Evolutionary conservation across 2,113 vertebrate species (phyloP).

Genomic region (Chunga burmeisteri): DNA sequence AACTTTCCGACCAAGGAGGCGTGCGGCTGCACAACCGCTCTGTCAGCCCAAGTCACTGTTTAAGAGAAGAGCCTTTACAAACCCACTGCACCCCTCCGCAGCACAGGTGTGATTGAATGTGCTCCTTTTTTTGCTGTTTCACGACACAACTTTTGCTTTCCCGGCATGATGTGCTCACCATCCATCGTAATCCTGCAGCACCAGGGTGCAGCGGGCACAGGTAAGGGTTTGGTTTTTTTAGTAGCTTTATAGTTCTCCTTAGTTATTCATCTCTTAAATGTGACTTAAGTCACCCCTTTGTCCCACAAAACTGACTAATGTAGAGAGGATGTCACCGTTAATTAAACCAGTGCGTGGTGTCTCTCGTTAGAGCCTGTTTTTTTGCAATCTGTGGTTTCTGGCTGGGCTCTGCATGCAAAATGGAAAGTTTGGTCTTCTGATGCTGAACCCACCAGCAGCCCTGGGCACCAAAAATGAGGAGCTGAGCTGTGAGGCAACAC

Average conservation of each 20-base stretch:
- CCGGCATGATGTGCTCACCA: neutral
- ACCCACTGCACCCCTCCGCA: slow-evolving; percentile 9
- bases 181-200: neutral
- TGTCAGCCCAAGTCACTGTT: slow-evolving; percentile 14
- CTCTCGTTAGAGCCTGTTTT: neutral
- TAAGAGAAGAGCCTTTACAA: slow-evolving; percentile 37
- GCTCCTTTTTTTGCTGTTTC: neutral
- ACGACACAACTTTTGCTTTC: neutral
- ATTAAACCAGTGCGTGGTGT: neutral
- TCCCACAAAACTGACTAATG: neutral
- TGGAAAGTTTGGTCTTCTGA: neutral
- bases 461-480: neutral
- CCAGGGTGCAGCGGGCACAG: neutral
- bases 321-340: neutral
- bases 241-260: neutral
- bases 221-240: neutral
- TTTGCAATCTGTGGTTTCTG: neutral
- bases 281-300: neutral
- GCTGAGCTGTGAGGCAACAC: neutral
- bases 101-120: neutral
- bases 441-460: neutral
- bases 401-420: neutral
- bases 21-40: neutral
- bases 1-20: slow-evolving; percentile 32
- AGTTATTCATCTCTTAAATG: neutral